phyloP scores from a whole-genome alignment of 1,140 invertebrate species.

The Harlomillsia oculata region DNA sequence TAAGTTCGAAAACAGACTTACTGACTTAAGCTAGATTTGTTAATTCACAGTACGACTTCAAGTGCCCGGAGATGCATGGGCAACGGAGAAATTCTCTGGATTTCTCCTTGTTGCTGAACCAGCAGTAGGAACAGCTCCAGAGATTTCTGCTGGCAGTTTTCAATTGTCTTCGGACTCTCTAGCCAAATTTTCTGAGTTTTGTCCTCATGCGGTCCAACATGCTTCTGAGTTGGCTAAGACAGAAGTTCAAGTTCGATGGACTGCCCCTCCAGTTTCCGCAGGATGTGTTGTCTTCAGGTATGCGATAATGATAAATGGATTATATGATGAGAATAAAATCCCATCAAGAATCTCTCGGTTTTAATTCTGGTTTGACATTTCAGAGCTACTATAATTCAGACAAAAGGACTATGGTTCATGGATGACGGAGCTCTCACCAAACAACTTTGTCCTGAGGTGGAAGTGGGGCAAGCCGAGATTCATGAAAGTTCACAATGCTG shows the following conservation, averaged over 20 bases:
- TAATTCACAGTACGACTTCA: conserved; percentile 42
- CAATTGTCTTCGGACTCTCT: conserved; percentile 43
- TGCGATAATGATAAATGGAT: neutral
- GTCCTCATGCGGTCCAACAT: conserved; percentile 46
- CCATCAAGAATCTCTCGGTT: neutral
- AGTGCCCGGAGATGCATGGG: conserved; percentile 41
- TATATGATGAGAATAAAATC: too few relatives aligned
- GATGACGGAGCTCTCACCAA: conserved; percentile 74
- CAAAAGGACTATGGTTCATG: conserved; percentile 70
- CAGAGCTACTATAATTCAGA: conserved; percentile 81
- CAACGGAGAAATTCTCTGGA: conserved; percentile 46
- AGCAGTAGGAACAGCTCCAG: conserved; percentile 28
- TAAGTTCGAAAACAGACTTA: too few relatives aligned
- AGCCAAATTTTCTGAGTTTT: conserved; percentile 44
- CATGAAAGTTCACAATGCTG: conserved; percentile 52
- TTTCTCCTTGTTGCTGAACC: conserved; percentile 44
- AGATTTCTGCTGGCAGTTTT: conserved; percentile 34
- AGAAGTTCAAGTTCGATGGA: conserved; percentile 49
- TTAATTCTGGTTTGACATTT: conserved; percentile 31
- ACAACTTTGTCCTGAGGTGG: conserved; percentile 66
- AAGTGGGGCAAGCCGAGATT: conserved; percentile 46
- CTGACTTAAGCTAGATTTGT: too few relatives aligned
- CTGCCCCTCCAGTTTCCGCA: conserved; percentile 43
- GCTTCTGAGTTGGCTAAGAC: conserved; percentile 46
- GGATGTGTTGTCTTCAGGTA: conserved; percentile 49